Percentiles rank a stretch among this genome's conserved stretches.
Conservation (phyloP, 2,888 invertebrate genomes). For the Ennomos fuscantarius region DNA sequence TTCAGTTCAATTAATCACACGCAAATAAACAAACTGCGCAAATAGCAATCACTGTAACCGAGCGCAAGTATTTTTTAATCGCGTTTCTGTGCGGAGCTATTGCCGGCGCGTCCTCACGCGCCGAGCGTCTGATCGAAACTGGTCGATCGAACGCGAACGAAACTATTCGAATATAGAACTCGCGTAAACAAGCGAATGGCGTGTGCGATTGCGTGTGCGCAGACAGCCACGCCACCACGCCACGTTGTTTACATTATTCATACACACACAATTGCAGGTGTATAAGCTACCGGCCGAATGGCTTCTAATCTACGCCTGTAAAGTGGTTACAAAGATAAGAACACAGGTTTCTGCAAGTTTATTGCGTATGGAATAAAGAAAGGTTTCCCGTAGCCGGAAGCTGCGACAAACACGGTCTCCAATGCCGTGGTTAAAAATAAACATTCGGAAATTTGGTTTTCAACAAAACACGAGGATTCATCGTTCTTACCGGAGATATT, state of each 20-base stretch:
- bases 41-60: conserved; percentile 32
- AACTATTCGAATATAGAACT: conserved; percentile 55
- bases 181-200: conserved; percentile 51
- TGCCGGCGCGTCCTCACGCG: conserved; percentile 53
- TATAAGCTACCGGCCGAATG: too few relatives aligned
- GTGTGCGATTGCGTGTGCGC: conserved; percentile 44
- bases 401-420: too few relatives aligned
- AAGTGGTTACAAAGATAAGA: too few relatives aligned
- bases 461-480: too few relatives aligned
- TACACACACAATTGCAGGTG: conserved; percentile 6
- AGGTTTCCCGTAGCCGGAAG: too few relatives aligned
- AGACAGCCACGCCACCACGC: conserved; percentile 33
- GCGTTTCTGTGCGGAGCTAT: conserved; percentile 25
- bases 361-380: too few relatives aligned
- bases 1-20: conserved; percentile 32
- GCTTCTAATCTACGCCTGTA: too few relatives aligned
- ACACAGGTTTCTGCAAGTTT: too few relatives aligned
- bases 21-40: conserved; percentile 37
- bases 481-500: too few relatives aligned
- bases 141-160: conserved; percentile 39
- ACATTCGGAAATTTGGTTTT: too few relatives aligned
- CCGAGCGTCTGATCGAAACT: conserved; percentile 59
- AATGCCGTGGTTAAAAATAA: too few relatives aligned
- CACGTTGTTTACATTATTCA: conserved; percentile 32
- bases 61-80: conserved; percentile 33